Evolutionary conservation across 2,888 invertebrate genomes (phyloP).

Genomic region (Argynnis bischoffii): DNA sequence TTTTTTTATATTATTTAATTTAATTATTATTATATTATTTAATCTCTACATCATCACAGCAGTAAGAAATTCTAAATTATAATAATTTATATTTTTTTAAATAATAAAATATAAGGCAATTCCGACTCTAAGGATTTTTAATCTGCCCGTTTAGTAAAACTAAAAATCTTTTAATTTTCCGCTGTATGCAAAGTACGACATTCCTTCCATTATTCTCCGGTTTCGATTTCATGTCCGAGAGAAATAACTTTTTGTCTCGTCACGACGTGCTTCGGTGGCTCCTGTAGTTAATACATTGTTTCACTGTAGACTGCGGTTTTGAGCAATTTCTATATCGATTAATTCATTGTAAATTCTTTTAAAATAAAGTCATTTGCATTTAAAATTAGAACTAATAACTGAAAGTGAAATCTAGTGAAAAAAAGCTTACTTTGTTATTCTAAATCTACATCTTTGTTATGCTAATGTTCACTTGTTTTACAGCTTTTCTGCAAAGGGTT

Average conservation of each 20-base stretch:
- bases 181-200: conserved; percentile 70
- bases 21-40: not conserved
- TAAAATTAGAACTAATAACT: conserved; percentile 54
- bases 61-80: not conserved
- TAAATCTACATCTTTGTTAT: conserved; percentile 76
- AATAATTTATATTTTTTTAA: conserved; percentile 1
- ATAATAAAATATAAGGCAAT: conserved; percentile 34
- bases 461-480: conserved; percentile 71
- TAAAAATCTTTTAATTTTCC: conserved; percentile 72
- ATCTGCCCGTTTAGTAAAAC: conserved; percentile 58
- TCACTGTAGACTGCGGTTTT: conserved; percentile 66
- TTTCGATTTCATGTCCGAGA: conserved; percentile 73
- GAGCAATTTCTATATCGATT: conserved; percentile 64
- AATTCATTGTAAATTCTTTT: conserved; percentile 50
- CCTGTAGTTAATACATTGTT: conserved; percentile 64
- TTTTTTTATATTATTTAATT: too few species aligned
- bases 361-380: conserved; percentile 46
- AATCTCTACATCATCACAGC: not conserved
- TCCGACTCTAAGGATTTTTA: conserved; percentile 52
- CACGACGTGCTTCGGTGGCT: conserved; percentile 67
- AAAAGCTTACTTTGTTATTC: conserved; percentile 63
- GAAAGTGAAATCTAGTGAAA: conserved; percentile 70
- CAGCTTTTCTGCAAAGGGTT: conserved; percentile 71
- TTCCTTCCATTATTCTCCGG: conserved; percentile 68
- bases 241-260: conserved; percentile 73